A percentile compares a stretch with the other conserved stretches of the same genome.
Conservation (phyloP, 2,113 vertebrate species). For the Scomber japonicus region DNA sequence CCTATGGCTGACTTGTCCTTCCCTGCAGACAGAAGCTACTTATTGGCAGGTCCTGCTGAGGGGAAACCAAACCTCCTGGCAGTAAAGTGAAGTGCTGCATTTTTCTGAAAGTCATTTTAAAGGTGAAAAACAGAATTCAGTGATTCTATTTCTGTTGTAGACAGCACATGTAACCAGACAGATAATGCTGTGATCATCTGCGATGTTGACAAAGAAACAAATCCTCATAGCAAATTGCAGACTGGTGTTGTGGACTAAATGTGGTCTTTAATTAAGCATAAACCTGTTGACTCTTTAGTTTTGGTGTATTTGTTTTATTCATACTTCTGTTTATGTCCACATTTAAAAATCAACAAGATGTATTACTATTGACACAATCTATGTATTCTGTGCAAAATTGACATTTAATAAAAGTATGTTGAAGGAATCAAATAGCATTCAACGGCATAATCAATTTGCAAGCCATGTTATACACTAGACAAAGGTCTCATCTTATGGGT, state of each 20-base stretch:
- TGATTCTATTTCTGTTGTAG: constrained; percentile 40
- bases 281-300: background rate
- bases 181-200: background rate
- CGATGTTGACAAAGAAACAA: constrained; percentile 13
- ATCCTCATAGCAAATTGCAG: background rate
- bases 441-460: background rate
- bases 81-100: constrained; percentile 47
- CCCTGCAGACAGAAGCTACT: constrained; percentile 70
- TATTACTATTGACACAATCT: background rate
- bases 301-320: background rate
- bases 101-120: constrained; percentile 70
- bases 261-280: background rate
- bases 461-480: background rate
- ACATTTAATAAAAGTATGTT: background rate
- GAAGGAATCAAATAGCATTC: background rate
- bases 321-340: background rate
- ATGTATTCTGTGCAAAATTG: background rate
- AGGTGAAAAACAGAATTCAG: constrained; percentile 59
- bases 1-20: constrained; percentile 59
- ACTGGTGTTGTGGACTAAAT: background rate
- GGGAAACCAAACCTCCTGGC: constrained; percentile 67
- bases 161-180: constrained; percentile 29
- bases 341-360: background rate
- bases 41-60: constrained; percentile 66
- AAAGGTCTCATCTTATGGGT: background rate